These are phyloP conservation scores for Hyperoplus immaculatus DNA, from an alignment of 2,797 vertebrate genomes.

Conservation along the genomic window DNA sequence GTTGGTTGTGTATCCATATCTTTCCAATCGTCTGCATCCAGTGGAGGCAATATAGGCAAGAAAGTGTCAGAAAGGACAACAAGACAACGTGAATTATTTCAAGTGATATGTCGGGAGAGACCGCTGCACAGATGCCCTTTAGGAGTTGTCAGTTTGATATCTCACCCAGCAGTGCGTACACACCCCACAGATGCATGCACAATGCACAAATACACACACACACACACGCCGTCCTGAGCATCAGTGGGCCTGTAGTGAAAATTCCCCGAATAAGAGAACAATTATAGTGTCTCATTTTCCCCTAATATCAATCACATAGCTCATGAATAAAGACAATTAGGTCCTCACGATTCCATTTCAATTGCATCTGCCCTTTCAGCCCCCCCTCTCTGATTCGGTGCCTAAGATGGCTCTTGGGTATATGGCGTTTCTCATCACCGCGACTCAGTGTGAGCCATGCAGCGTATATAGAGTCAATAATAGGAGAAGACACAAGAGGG, in stretches of 20 bases:
- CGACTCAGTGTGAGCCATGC: conserved; percentile 70
- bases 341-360: conserved; percentile 78
- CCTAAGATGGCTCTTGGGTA: conserved; percentile 75
- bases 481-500: conserved; percentile 77
- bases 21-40: conserved; percentile 34
- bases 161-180: conserved; percentile 66
- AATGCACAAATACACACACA: conserved; percentile 11
- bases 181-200: conserved; percentile 31
- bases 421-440: conserved; percentile 67
- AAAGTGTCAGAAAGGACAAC: conserved; percentile 78
- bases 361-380: conserved; percentile 80
- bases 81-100: conserved; percentile 76
- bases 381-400: conserved; percentile 58
- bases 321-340: conserved; percentile 88
- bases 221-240: conserved; percentile 8
- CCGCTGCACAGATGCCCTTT: conserved; percentile 76
- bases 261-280: conserved; percentile 81
- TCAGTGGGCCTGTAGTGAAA: conserved; percentile 64
- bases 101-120: conserved; percentile 77
- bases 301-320: conserved; percentile 85
- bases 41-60: conserved; percentile 55
- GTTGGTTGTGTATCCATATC: conserved; percentile 38
- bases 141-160: conserved; percentile 85
- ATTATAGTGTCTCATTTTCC: conserved; percentile 84
- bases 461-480: conserved; percentile 72